Evolutionary conservation across 53 echinoderm and acorn worm genomes (phyloP), one percentile per base, ranked within the genome.

Genomic region (Pentamera pediparva): DNA sequence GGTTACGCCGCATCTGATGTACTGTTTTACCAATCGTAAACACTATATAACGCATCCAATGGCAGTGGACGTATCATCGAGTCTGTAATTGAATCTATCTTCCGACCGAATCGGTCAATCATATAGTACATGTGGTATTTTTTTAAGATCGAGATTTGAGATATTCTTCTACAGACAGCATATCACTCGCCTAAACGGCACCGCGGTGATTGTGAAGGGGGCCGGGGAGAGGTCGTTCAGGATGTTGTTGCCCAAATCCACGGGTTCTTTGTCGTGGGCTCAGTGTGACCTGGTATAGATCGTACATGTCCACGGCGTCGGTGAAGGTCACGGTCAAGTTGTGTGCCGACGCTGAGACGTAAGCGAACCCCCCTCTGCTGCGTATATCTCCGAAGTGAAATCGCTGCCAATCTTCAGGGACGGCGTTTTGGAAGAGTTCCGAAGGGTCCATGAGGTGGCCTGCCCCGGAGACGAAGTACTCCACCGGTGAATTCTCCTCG

Each of bases 321-420:
- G 78, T 78, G 43, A 84, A 84, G 3, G 84, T 78, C 27, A 84
- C 62, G 30, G 84, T 84, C 84, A 84, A 37, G 22, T 60, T 65
- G 25, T 61, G 52, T 17, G 78, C 70, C 26, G 78, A 72, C 25
- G 84, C 84, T 49, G 78, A 52, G 22, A 78, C 73, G 70, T 84
- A 84, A 3, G 62, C 72, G 61, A 84, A 84, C 47, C 84, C 84
- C 12, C 84, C 84, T 30, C 62, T 69, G 2, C 72, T 60, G 5
- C 26, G 39, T 17, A 40, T 41, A 25, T 72, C 41, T 26, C 84
- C 78, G 36, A 71, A 59, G 59, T 62, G 73, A 30, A 84, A 84
- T 37, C 17, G 71, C 59, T 60, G 73, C 84, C 84, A 84, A 1
- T 84, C 59, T 19, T 35, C 17, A 5, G 84, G 78, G 7, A 84